phyloP scores from a whole-genome alignment of 2,888 invertebrate species.

The Sabatieria punctata region DNA sequence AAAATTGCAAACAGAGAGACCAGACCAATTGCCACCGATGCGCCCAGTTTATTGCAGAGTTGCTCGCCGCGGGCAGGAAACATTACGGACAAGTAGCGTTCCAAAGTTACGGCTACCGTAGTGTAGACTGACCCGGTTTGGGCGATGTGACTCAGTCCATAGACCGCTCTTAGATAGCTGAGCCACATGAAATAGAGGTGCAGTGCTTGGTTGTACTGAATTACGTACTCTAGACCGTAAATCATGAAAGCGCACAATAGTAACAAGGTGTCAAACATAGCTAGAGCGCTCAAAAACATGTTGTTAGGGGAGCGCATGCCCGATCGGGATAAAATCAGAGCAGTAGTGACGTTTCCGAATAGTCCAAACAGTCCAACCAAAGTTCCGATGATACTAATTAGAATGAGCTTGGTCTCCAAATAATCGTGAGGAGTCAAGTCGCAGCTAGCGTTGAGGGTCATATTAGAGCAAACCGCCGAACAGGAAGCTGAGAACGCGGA shows the following conservation, averaged over 20 bases:
- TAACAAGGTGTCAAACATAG: conserved; percentile 2
- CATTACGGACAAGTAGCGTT: conserved; percentile 8
- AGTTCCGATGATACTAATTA: too few relatives aligned
- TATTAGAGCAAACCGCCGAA: too few relatives aligned
- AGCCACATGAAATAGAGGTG: too few relatives aligned
- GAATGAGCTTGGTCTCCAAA: not conserved
- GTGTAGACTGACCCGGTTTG: too few relatives aligned
- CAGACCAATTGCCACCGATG: not conserved
- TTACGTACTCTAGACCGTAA: conserved; percentile 5
- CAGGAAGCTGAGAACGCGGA: too few relatives aligned
- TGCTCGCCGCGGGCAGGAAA: not conserved
- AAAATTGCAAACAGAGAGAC: not conserved
- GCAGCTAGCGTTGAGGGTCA: too few relatives aligned
- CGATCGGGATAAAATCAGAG: too few relatives aligned
- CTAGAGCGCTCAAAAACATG: not conserved
- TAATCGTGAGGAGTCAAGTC: too few relatives aligned
- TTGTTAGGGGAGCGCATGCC: conserved; percentile 2
- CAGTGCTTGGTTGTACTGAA: too few relatives aligned
- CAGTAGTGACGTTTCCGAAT: too few relatives aligned
- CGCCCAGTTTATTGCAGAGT: not conserved
- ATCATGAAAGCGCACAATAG: not conserved
- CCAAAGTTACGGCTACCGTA: conserved; percentile 7
- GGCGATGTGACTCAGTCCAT: conserved; percentile 6
- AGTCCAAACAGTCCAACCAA: too few relatives aligned
- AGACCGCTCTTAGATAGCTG: too few relatives aligned